Evolutionary conservation across 2,888 invertebrate species (phyloP).

Genomic region (Congeria kusceri): DNA sequence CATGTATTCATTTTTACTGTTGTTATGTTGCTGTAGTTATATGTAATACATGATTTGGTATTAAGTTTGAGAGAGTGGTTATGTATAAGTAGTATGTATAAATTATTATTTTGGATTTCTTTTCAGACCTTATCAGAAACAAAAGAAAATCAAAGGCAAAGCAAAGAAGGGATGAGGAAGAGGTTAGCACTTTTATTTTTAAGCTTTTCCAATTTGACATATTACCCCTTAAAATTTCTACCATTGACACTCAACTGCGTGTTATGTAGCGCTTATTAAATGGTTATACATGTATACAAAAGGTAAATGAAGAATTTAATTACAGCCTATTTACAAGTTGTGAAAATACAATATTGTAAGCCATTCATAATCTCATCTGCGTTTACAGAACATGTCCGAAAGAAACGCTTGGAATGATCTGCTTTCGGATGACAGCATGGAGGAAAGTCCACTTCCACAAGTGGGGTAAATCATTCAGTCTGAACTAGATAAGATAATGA

Average conservation of each 20-base stretch:
- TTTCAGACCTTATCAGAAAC: slow-evolving; percentile 30
- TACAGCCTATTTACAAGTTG: too few species aligned
- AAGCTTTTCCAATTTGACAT: too few species aligned
- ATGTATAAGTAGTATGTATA: not conserved
- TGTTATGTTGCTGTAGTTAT: too few species aligned
- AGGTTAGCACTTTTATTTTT: slow-evolving; percentile 14
- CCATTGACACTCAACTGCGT: too few species aligned
- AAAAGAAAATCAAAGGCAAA: slow-evolving; percentile 29
- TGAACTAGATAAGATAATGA: too few species aligned
- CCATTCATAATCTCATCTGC: too few species aligned
- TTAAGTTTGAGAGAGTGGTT: not conserved
- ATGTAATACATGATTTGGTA: not conserved
- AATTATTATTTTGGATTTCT: not conserved
- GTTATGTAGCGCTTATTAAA: too few species aligned
- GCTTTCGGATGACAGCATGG: slow-evolving; percentile 69
- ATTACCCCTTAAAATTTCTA: too few species aligned
- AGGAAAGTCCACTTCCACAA: slow-evolving; percentile 55
- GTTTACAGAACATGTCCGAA: slow-evolving; percentile 15
- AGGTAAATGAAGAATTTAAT: too few species aligned
- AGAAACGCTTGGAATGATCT: slow-evolving; percentile 69
- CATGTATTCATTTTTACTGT: too few species aligned
- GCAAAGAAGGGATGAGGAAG: slow-evolving; percentile 34
- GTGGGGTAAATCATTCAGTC: slow-evolving; percentile 19
- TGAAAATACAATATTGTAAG: too few species aligned
- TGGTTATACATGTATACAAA: too few species aligned